Percentiles rank a stretch among this genome's conserved stretches.
Conservation (phyloP, 2,797 vertebrate genomes). For the Acanthornis magna region DNA sequence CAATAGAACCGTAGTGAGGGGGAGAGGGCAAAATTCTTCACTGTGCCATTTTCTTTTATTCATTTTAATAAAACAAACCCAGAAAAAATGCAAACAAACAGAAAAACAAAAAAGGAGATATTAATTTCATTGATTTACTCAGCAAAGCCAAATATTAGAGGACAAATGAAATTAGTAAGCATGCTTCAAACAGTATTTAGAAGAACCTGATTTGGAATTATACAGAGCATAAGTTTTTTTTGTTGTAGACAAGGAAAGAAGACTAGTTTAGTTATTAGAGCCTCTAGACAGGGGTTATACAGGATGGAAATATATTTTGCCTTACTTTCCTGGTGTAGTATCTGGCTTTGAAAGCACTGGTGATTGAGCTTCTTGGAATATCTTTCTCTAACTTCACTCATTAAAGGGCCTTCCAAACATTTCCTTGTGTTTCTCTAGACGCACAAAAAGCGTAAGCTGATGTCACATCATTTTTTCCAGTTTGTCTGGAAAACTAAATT, state of each 20-base stretch:
- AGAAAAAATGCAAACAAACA: background rate
- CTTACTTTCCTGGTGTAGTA: background rate
- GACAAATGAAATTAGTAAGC: background rate
- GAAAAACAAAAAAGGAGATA: background rate
- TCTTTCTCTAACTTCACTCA: background rate
- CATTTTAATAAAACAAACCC: constrained; percentile 38
- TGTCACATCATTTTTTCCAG: background rate
- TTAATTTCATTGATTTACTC: background rate
- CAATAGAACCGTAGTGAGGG: background rate
- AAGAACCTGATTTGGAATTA: background rate
- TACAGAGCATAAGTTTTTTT: background rate
- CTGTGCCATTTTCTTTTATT: background rate
- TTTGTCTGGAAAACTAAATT: background rate
- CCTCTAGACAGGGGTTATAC: background rate
- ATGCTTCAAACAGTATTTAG: background rate
- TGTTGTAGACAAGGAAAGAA: constrained; percentile 15
- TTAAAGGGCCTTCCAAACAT: background rate
- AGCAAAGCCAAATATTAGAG: background rate
- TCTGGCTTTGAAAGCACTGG: background rate
- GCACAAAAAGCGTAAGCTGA: background rate
- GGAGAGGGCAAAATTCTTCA: background rate
- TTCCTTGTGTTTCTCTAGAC: background rate
- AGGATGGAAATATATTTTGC: background rate
- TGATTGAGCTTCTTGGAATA: background rate
- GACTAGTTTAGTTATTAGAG: background rate